Evolutionary conservation across 1,140 invertebrate genomes (phyloP), one percentile per base, ranked within the genome.

Genomic region (Brachionus asplanchnoidis): DNA sequence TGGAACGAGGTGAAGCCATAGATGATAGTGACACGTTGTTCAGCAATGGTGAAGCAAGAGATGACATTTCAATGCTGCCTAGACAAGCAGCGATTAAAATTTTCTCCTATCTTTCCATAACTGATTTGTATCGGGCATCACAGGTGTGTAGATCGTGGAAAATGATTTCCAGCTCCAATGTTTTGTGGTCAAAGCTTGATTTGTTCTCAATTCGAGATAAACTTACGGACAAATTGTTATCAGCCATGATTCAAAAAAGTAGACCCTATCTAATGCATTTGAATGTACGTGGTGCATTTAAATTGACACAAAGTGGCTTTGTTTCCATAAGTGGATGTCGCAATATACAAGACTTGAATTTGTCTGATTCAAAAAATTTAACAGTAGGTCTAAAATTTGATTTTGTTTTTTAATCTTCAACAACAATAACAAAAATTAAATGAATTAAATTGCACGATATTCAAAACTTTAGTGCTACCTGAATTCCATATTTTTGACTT

Each of bases 141-240:
- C 87, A 87, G 84, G 89, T 90, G 0, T 90, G 89, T 86, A 86
- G 89, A 23, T 89, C 89, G 8, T 90, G 89, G 89, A 90, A 90
- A 79, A 88, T 90, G 36, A 87, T 90, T 17, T 88, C 88, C 1
- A 87, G 89, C 60, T 86, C 87, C 12, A 88, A 86, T 77, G 28
- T 85, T 14, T 86, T 90, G 7, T 89, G 89, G 89, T 88, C 86
- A 56, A 86, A 86, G 42, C 40, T 85, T 14, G 75, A 85, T 68
- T 70, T 85, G 17, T 84, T 17, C 17, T 50, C 84, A 3, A 82
- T 85, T 12, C 75, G 46, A 75, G 68, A 85, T n/a, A 75, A 65
- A 23, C 75, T 84, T 14, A 73, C 42, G 7, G 82, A 70, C 36
- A 56, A 50, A 20, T 42, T 84, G 14, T 42, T 46, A 4, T 23